Evolutionary conservation across 1,140 invertebrate genomes (phyloP).

Genomic region (Drosophila varians): DNA sequence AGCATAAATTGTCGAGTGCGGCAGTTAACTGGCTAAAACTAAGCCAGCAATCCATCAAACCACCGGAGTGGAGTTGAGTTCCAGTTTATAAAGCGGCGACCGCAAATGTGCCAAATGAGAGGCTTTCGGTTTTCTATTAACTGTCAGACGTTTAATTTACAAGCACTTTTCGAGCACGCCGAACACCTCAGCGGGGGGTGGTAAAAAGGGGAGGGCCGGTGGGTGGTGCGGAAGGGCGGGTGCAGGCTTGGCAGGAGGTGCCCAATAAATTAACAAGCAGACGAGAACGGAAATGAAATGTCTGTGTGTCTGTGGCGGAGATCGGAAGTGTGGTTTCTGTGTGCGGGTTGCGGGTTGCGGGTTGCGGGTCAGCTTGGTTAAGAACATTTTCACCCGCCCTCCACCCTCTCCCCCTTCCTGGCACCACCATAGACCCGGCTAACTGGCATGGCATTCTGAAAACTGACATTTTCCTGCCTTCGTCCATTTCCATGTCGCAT

Average conservation of each 20-base stretch:
- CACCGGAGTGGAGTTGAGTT: conserved; percentile 10
- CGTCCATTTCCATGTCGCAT: conserved; percentile 43
- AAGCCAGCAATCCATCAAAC: conserved; percentile 77
- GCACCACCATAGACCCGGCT: background rate
- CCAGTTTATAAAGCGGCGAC: conserved; percentile 51
- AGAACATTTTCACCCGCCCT: background rate
- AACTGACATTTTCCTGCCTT: conserved; percentile 31
- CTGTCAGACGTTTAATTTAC: conserved; percentile 73
- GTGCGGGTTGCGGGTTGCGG: background rate
- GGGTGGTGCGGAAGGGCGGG: background rate
- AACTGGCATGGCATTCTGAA: conserved; percentile 4
- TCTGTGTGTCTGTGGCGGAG: conserved; percentile 28
- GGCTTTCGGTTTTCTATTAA: conserved; percentile 77
- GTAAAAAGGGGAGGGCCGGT: background rate
- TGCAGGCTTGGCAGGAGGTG: conserved; percentile 9
- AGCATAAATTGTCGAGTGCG: conserved; percentile 56
- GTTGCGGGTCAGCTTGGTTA: background rate
- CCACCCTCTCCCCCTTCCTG: background rate
- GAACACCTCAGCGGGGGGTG: background rate
- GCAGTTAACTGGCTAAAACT: conserved; percentile 79
- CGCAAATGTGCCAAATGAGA: conserved; percentile 70
- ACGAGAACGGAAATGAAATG: conserved; percentile 67
- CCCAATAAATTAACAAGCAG: conserved; percentile 65
- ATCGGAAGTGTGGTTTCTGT: conserved; percentile 24
- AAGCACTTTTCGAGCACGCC: conserved; percentile 31